Percentiles rank a stretch among this genome's conserved stretches.
These are phyloP conservation scores for Colletes collaris DNA, from an alignment of 2,888 invertebrate species.

Conservation along the genomic window DNA sequence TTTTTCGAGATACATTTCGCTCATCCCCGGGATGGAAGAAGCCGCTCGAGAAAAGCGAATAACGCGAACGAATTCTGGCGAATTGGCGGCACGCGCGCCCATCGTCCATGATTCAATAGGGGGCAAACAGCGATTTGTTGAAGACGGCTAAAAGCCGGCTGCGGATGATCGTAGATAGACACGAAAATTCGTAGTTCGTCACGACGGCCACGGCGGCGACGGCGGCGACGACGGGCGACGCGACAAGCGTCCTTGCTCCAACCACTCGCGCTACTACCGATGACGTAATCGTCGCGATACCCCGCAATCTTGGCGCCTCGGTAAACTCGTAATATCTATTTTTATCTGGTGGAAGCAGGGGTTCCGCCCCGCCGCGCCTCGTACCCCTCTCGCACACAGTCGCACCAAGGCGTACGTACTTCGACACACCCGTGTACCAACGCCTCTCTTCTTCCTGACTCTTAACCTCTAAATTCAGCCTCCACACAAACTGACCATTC, in stretches of 20 bases:
- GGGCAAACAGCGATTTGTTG: conserved; percentile 13
- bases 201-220: conserved; percentile 27
- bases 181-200: conserved; percentile 56
- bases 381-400: conserved; percentile 28
- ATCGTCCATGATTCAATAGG: neutral
- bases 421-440: conserved; percentile 56
- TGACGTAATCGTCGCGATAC: conserved; percentile 85
- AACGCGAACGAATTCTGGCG: no score
- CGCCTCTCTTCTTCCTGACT: conserved; percentile 38
- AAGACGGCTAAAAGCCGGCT: conserved; percentile 36
- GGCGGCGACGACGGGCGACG: conserved; percentile 74
- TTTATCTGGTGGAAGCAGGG: conserved; percentile 82
- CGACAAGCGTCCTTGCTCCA: conserved; percentile 79
- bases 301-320: conserved; percentile 85
- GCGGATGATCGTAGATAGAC: conserved; percentile 51
- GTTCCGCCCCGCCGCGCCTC: conserved; percentile 62
- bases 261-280: conserved; percentile 81
- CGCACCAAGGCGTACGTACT: conserved; percentile 30
- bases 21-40: no score
- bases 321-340: conserved; percentile 85
- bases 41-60: no score
- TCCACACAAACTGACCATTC: conserved; percentile 13
- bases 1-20: no score
- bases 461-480: conserved; percentile 47
- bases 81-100: no score